Evolutionary conservation across 2,888 invertebrate genomes (phyloP).

Genomic region (Gortyna flavago): DNA sequence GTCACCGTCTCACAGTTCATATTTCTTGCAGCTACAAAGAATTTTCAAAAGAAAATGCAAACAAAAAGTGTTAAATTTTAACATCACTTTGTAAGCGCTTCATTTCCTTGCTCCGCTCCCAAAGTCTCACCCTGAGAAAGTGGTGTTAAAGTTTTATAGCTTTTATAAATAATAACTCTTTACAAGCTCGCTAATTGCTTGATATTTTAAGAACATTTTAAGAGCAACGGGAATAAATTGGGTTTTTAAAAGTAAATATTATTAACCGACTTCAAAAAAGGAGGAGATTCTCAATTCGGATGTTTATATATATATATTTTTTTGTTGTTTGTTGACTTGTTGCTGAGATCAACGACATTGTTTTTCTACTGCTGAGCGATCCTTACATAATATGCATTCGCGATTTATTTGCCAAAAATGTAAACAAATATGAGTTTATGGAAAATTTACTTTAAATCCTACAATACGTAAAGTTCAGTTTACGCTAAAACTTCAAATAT

Average conservation of each 20-base stretch:
- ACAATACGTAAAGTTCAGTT: too few species aligned
- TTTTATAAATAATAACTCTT: conserved; percentile 36
- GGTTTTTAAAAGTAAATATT: not conserved
- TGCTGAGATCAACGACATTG: too few species aligned
- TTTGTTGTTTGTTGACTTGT: too few species aligned
- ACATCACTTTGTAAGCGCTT: conserved; percentile 43
- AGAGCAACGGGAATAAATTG: conserved; percentile 4
- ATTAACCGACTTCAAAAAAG: too few species aligned
- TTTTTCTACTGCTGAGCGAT: too few species aligned
- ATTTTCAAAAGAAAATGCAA: not conserved
- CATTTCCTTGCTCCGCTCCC: conserved; percentile 19
- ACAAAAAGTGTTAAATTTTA: conserved; percentile 13
- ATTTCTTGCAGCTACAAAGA: not conserved
- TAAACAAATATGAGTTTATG: too few species aligned
- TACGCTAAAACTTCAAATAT: too few species aligned
- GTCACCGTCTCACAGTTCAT: not conserved
- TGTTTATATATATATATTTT: too few species aligned
- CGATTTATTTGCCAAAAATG: too few species aligned
- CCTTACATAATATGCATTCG: not conserved
- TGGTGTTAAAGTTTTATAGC: conserved; percentile 18
- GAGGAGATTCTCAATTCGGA: too few species aligned
- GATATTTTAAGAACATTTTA: conserved; percentile 21
- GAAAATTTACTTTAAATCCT: too few species aligned
- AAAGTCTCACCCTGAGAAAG: not conserved
- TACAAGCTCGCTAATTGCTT: conserved; percentile 38